These are phyloP conservation scores for Apeltes quadracus DNA, from an alignment of 2,113 vertebrate species.

Conservation along the genomic window DNA sequence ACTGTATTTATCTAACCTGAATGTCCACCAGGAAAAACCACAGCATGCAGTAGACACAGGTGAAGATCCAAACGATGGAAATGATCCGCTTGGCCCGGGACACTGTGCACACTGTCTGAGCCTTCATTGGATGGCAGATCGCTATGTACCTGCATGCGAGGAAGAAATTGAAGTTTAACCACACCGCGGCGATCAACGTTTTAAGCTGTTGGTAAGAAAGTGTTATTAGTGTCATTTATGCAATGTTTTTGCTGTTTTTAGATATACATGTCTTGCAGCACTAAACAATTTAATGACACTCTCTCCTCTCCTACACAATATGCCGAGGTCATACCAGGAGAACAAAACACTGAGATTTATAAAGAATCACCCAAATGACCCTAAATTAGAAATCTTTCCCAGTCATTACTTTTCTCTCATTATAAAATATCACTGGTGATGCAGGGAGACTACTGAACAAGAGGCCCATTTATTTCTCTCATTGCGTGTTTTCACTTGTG, in stretches of 20 bases:
- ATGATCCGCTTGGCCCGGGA: conserved; percentile 84
- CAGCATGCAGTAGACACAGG: conserved; percentile 82
- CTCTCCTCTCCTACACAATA: too few relatives aligned
- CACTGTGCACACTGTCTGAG: conserved; percentile 82
- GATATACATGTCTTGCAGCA: background rate
- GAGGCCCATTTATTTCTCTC: background rate
- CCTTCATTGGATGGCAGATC: conserved; percentile 83
- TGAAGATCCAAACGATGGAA: conserved; percentile 78
- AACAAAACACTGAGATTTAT: background rate
- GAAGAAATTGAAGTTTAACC: background rate
- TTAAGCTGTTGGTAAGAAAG: background rate
- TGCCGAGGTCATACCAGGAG: background rate
- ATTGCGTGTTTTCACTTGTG: background rate
- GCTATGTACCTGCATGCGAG: conserved; percentile 78
- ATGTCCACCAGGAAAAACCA: conserved; percentile 89
- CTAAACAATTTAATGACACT: background rate
- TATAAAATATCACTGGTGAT: background rate
- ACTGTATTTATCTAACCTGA: conserved; percentile 55
- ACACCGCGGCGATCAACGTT: background rate
- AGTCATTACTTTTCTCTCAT: background rate
- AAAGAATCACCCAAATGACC: background rate
- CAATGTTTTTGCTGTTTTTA: background rate
- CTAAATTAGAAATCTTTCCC: background rate
- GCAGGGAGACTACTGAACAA: background rate
- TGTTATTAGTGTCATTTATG: background rate